Evolutionary conservation across 2,888 invertebrate species (phyloP).

Genomic region (Leptinotarsa haldemani): DNA sequence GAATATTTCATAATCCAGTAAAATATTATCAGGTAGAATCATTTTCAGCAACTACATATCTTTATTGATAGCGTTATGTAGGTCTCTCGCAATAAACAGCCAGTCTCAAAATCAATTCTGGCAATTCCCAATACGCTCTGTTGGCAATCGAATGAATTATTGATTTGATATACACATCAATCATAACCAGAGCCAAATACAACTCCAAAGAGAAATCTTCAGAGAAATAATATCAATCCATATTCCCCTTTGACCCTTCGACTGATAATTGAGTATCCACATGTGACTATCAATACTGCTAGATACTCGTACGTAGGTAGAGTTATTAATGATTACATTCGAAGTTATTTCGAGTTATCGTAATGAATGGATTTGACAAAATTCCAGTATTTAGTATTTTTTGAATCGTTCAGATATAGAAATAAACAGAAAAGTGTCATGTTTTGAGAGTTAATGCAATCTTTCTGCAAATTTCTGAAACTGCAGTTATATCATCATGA

Average conservation of each 20-base stretch:
- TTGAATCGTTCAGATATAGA: too few species aligned
- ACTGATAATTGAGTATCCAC: neutral
- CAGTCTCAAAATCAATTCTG: neutral
- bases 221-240: neutral
- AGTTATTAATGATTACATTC: too few species aligned
- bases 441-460: too few species aligned
- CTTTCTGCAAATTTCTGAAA: too few species aligned
- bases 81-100: neutral
- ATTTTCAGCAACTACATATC: neutral
- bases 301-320: too few species aligned
- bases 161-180: slow-evolving; percentile 4
- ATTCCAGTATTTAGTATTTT: too few species aligned
- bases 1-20: too few species aligned
- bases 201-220: neutral
- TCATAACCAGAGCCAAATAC: neutral
- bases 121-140: neutral
- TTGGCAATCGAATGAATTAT: slow-evolving; percentile 1
- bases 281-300: neutral
- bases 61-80: neutral
- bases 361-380: too few species aligned
- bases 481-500: too few species aligned
- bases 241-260: neutral
- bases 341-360: too few species aligned
- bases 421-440: too few species aligned
- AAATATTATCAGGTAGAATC: too few species aligned